Evolutionary conservation across 2,113 vertebrate genomes (phyloP).

Genomic region (Chaetorhynchus papuensis): DNA sequence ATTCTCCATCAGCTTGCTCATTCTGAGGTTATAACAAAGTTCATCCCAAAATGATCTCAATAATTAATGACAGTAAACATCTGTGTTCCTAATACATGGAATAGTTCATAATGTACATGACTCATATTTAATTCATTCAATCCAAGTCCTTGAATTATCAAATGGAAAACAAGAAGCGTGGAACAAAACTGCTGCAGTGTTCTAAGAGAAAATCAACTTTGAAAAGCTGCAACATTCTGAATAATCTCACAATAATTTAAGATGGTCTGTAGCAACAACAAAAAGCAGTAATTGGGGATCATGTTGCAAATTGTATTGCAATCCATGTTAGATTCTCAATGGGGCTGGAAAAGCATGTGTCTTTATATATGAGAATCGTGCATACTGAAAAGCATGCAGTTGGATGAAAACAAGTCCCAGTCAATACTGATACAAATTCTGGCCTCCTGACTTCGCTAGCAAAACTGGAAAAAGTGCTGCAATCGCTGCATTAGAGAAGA

Average conservation of each 20-base stretch:
- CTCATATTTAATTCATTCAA: conserved; percentile 30
- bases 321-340: neutral
- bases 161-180: conserved; percentile 1
- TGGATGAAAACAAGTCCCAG: neutral
- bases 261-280: neutral
- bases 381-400: neutral
- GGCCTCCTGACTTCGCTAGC: neutral
- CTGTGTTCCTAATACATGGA: conserved; percentile 34
- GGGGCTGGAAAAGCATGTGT: neutral
- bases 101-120: conserved; percentile 23
- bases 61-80: conserved; percentile 46
- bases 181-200: neutral
- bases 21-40: conserved; percentile 7
- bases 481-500: neutral
- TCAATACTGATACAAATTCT: neutral
- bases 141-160: conserved; percentile 17
- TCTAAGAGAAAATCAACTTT: neutral
- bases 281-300: neutral
- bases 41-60: conserved; percentile 36
- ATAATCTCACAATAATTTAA: neutral
- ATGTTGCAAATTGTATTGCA: neutral
- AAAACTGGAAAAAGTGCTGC: neutral
- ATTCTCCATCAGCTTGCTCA: neutral
- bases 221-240: neutral
- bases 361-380: neutral